phyloP scores from a whole-genome alignment of 2,797 vertebrate species.

The Danio albolineatus region DNA sequence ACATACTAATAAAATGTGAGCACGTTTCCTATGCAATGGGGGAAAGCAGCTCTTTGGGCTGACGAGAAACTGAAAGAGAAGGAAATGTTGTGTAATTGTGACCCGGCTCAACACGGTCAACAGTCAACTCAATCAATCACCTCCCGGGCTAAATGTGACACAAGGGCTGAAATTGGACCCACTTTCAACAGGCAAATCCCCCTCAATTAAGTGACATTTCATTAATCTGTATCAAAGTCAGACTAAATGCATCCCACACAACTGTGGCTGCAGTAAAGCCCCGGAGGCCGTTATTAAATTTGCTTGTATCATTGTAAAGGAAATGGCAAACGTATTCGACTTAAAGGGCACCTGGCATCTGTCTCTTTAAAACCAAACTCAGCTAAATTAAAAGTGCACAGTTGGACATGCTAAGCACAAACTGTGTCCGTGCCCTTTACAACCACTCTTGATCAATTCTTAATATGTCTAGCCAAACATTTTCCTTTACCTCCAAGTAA shows the following conservation, averaged over 20 bases:
- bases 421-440: conserved; percentile 65
- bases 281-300: conserved; percentile 66
- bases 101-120: conserved; percentile 33
- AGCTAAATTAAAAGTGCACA: conserved; percentile 66
- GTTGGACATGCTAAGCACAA: conserved; percentile 63
- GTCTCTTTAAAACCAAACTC: conserved; percentile 66
- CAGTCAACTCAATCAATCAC: conserved; percentile 63
- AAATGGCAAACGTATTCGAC: conserved; percentile 62
- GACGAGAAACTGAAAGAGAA: not conserved
- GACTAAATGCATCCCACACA: conserved; percentile 63
- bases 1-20: conserved; percentile 16
- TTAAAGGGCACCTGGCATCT: conserved; percentile 66
- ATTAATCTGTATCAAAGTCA: conserved; percentile 67
- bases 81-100: conserved; percentile 42
- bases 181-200: conserved; percentile 63
- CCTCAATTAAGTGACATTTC: conserved; percentile 69
- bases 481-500: conserved; percentile 55
- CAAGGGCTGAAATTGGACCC: conserved; percentile 53
- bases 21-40: conserved; percentile 25
- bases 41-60: conserved; percentile 22
- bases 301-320: conserved; percentile 67
- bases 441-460: conserved; percentile 61
- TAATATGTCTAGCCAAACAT: conserved; percentile 59
- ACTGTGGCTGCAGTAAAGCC: conserved; percentile 58
- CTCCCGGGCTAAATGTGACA: conserved; percentile 61